Percentiles rank a stretch among this genome's conserved stretches.
Conservation (phyloP, 2,888 invertebrate genomes). For the Rhagium mordax region DNA sequence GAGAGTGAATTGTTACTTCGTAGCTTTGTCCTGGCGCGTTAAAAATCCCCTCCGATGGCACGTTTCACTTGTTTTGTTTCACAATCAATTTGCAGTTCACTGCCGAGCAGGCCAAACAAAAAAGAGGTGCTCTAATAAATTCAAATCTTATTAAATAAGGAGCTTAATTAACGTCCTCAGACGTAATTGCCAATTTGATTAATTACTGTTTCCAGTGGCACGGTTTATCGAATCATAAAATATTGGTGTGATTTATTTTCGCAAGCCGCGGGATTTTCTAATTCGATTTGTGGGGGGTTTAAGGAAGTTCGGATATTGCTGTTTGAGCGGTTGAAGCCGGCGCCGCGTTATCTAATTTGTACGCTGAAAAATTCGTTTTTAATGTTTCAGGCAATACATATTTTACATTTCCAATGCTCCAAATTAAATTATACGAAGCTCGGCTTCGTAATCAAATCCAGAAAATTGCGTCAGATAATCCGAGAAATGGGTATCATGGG, state of each 20-base stretch:
- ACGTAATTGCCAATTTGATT: slow-evolving; percentile 47
- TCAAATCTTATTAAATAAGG: slow-evolving; percentile 46
- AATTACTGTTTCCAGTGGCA: slow-evolving; percentile 30
- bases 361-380: background rate
- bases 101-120: slow-evolving; percentile 33
- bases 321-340: background rate
- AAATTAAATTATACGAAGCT: background rate
- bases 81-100: slow-evolving; percentile 38
- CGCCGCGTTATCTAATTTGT: background rate
- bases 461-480: no score
- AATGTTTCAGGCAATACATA: background rate
- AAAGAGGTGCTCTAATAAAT: slow-evolving; percentile 40
- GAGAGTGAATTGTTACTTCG: slow-evolving; percentile 43
- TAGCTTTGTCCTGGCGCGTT: slow-evolving; percentile 22
- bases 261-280: background rate
- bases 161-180: slow-evolving; percentile 39
- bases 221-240: slow-evolving; percentile 1
- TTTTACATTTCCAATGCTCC: background rate
- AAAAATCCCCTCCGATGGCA: slow-evolving; percentile 30
- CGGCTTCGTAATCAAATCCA: no score
- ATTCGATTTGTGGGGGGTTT: background rate
- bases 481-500: no score
- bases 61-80: slow-evolving; percentile 37
- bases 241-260: slow-evolving; percentile 2
- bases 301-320: background rate